These are phyloP conservation scores for Ianthella basta DNA, from an alignment of 37 sponge, comb jelly and placozoan species.

Conservation along the genomic window DNA sequence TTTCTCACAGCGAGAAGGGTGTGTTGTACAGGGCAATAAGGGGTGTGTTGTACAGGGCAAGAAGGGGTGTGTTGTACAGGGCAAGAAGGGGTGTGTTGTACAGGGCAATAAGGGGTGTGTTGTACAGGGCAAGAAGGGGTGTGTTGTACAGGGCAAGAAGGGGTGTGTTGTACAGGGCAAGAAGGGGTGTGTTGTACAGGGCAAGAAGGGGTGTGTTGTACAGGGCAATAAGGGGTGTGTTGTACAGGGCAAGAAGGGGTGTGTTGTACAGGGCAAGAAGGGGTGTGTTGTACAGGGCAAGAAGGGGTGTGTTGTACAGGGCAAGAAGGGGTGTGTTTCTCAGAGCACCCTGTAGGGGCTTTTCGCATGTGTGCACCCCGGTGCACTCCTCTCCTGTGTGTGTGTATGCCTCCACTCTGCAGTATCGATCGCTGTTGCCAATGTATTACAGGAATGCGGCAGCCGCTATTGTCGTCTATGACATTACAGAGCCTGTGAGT, in stretches of 20 bases:
- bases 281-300: conserved; percentile 34
- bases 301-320: no score
- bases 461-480: conserved; percentile 91
- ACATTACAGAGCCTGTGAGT: conserved; percentile 75
- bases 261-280: conserved; percentile 74
- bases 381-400: not conserved
- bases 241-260: conserved; percentile 90
- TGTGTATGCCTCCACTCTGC: not conserved
- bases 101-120: no score
- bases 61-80: conserved; percentile 76
- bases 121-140: conserved; percentile 90
- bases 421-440: conserved; percentile 89
- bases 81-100: conserved; percentile 70
- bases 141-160: conserved; percentile 74
- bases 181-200: no score
- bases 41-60: no score
- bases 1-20: not conserved
- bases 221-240: no score
- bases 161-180: conserved; percentile 34
- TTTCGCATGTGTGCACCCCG: not conserved
- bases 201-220: conserved; percentile 70
- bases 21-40: no score
- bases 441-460: conserved; percentile 95
- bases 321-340: conserved; percentile 72
- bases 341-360: no score